phyloP scores from a whole-genome alignment of 2,113 vertebrate species.

The Petaurus breviceps region DNA sequence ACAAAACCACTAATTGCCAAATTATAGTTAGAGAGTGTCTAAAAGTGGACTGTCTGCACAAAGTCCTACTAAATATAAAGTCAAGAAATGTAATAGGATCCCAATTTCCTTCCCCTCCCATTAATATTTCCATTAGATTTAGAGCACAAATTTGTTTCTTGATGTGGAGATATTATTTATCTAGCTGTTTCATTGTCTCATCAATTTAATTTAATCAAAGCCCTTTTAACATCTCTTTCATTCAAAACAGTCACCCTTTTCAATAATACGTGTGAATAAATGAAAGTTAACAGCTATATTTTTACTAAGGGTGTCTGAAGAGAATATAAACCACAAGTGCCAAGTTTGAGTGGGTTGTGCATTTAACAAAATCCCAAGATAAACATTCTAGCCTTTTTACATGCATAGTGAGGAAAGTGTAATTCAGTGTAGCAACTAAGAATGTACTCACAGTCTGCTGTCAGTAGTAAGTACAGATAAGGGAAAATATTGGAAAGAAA shows the following conservation, averaged over 20 bases:
- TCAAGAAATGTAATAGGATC: conserved; percentile 14
- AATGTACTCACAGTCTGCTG: background rate
- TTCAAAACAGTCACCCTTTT: conserved; percentile 6
- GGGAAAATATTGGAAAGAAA: background rate
- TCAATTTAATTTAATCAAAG: conserved; percentile 39
- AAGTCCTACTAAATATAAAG: conserved; percentile 26
- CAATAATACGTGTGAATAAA: conserved; percentile 15
- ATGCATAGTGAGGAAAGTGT: conserved; percentile 12
- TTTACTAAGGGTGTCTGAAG: background rate
- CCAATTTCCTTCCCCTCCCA: background rate
- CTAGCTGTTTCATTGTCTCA: conserved; percentile 13
- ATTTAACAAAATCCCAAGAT: conserved; percentile 41
- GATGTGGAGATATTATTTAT: conserved; percentile 29
- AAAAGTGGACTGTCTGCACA: background rate
- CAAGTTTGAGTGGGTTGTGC: conserved; percentile 26
- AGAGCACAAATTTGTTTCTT: conserved; percentile 32
- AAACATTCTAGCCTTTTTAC: conserved; percentile 7
- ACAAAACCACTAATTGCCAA: conserved; percentile 34
- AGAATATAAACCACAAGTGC: background rate
- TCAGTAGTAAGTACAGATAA: conserved; percentile 26
- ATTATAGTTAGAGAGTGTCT: background rate
- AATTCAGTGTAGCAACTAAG: background rate
- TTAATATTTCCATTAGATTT: conserved; percentile 11
- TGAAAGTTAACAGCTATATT: background rate
- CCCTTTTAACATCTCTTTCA: background rate